Conservation (phyloP, 1,140 invertebrate genomes). For the Drosophila quadrilineata region DNA sequence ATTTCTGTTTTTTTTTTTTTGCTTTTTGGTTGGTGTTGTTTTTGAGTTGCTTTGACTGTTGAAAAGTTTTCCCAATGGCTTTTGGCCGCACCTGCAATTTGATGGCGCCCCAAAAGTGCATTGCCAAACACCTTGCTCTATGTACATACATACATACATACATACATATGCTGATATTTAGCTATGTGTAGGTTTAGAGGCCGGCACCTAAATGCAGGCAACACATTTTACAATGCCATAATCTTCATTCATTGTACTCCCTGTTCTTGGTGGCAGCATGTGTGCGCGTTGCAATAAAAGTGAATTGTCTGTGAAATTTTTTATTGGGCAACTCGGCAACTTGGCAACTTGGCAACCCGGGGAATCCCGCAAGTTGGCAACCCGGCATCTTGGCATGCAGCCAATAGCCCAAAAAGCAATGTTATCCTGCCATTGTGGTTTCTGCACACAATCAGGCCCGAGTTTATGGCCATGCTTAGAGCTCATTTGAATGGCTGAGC, state of each 20-base stretch:
- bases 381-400: too few species aligned
- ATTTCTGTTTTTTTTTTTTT: neutral
- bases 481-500: too few species aligned
- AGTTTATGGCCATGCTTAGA: too few species aligned
- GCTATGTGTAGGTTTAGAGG: constrained; percentile 24
- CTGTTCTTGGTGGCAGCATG: neutral
- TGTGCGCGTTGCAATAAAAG: constrained; percentile 50
- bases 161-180: too few species aligned
- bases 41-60: too few species aligned
- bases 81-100: constrained; percentile 26
- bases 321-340: constrained; percentile 30
- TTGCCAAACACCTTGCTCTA: constrained; percentile 38
- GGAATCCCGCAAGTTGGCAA: too few species aligned
- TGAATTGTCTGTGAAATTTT: constrained; percentile 66
- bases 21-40: neutral
- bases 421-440: too few species aligned
- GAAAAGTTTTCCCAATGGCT: too few species aligned
- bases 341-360: neutral
- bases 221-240: constrained; percentile 27
- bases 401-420: too few species aligned
- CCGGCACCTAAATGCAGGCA: constrained; percentile 32
- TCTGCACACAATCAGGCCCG: too few species aligned
- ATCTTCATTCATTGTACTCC: neutral
- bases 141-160: neutral
- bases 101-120: constrained; percentile 38